These are phyloP conservation scores for Parochlus steinenii DNA, from an alignment of 2,888 invertebrate species.

Conservation along the genomic window DNA sequence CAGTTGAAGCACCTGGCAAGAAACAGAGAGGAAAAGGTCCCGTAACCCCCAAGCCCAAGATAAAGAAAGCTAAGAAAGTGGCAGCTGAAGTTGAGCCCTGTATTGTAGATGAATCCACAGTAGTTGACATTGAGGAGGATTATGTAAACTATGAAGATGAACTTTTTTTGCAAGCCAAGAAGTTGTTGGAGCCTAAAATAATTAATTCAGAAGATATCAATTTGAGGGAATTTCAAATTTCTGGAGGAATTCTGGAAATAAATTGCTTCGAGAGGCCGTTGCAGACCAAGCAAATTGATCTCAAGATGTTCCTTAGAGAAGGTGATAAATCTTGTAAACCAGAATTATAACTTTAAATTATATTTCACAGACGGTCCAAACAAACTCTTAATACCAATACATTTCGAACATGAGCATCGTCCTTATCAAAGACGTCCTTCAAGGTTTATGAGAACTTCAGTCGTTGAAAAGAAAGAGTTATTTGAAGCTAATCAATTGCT, in stretches of 20 bases:
- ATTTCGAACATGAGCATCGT: background rate
- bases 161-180: background rate
- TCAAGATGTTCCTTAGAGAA: conserved; percentile 1
- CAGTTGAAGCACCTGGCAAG: background rate
- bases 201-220: conserved; percentile 2
- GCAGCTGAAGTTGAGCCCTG: conserved; percentile 4
- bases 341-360: background rate
- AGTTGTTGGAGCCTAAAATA: background rate
- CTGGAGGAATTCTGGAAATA: conserved; percentile 5
- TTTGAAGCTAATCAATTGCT: background rate
- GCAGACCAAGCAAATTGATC: conserved; percentile 4
- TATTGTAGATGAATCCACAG: conserved; percentile 9
- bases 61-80: background rate
- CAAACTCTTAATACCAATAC: background rate
- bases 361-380: background rate
- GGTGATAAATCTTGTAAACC: conserved; percentile 2
- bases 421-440: too few relatives aligned
- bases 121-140: conserved; percentile 11
- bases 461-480: background rate
- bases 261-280: conserved; percentile 5
- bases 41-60: too few relatives aligned
- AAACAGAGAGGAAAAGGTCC: background rate
- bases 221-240: conserved; percentile 8
- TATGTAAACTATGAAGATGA: conserved; percentile 4
- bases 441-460: too few relatives aligned